Conservation (phyloP, 2,888 invertebrate genomes). For the Volucella inanis region DNA sequence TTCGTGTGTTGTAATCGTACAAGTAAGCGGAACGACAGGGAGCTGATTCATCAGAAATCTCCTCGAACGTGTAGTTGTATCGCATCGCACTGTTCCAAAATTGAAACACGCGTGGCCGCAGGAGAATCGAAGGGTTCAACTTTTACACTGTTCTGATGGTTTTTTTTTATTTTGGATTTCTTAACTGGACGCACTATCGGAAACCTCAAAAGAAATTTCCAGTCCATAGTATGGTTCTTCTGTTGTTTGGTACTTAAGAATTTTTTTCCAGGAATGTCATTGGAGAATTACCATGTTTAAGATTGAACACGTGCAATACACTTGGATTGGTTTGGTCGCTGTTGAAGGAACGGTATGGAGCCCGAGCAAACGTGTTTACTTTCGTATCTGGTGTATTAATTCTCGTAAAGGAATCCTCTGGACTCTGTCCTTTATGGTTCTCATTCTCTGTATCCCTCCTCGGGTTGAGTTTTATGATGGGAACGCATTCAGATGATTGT, state of each 20-base stretch:
- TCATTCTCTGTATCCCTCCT: conserved; percentile 10
- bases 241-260: conserved; percentile 7
- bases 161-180: conserved; percentile 25
- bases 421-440: conserved; percentile 21
- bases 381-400: conserved; percentile 57
- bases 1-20: conserved; percentile 7
- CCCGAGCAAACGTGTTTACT: conserved; percentile 62
- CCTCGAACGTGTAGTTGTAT: not conserved
- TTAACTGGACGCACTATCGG: conserved; percentile 63
- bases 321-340: conserved; percentile 41
- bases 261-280: conserved; percentile 70
- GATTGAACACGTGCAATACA: conserved; percentile 72
- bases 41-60: conserved; percentile 28
- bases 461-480: conserved; percentile 46
- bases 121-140: conserved; percentile 26
- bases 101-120: not conserved
- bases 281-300: conserved; percentile 73
- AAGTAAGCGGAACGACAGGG: not conserved
- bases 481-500: conserved; percentile 27
- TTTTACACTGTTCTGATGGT: not conserved
- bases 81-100: conserved; percentile 21
- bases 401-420: conserved; percentile 44
- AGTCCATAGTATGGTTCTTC: conserved; percentile 33
- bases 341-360: not conserved
- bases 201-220: conserved; percentile 71